A percentile compares a stretch with the other conserved stretches of the same genome.
Conservation (phyloP, 2,113 vertebrate genomes). For the Calyptomena viridis region DNA sequence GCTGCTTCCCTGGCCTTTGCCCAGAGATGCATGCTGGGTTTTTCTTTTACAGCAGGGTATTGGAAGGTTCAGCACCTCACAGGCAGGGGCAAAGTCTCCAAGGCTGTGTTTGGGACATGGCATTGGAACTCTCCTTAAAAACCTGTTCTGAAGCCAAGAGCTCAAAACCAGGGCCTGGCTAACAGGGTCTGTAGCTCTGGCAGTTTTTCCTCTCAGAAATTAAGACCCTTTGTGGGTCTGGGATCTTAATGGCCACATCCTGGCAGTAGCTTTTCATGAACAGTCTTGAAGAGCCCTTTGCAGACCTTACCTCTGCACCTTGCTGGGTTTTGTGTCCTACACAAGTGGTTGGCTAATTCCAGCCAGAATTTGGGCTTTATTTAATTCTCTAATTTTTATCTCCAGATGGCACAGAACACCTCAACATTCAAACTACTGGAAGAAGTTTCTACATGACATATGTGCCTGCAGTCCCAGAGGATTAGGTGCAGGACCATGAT, state of each 20-base stretch:
- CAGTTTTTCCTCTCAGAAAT: not conserved
- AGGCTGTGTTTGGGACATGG: no score
- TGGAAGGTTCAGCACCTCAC: not conserved
- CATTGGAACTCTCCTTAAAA: not conserved
- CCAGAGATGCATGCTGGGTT: fast-evolving
- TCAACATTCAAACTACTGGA: not conserved
- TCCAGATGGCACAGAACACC: not conserved
- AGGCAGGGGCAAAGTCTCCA: not conserved
- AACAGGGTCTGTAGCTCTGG: not conserved
- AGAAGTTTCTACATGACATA: not conserved
- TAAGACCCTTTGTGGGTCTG: not conserved
- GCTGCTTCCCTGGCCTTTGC: not conserved
- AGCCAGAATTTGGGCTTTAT: not conserved
- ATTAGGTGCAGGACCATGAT: not conserved
- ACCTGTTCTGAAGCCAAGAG: fast-evolving
- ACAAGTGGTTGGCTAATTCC: not conserved
- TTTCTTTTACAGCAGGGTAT: not conserved
- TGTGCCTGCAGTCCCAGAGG: not conserved
- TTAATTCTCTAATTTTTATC: not conserved
- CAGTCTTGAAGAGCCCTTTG: not conserved
- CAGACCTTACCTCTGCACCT: not conserved
- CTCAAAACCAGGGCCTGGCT: not conserved
- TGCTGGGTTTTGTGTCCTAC: not conserved
- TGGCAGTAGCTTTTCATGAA: not conserved
- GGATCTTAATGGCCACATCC: not conserved